Evolutionary conservation across 2,113 vertebrate species (phyloP), one percentile per base, ranked within the genome.

Genomic region (Azemiops feae): DNA sequence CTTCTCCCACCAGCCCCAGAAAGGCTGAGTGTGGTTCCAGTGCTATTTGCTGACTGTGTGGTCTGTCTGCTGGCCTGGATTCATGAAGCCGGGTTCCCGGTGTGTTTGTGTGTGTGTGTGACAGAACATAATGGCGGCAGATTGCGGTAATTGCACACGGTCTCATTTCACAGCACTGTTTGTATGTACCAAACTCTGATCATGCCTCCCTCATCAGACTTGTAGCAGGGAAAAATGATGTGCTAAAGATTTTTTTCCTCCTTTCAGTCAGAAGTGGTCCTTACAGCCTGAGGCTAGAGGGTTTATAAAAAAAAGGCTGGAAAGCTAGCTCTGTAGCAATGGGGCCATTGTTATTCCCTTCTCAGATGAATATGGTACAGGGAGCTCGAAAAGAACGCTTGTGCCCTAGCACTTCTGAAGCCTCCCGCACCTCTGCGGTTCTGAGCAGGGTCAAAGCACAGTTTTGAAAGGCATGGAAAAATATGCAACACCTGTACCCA

Each of bases 201-300:
- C 55, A 85, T 87, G 89, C 74, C 89, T 90, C 92, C 81, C 89
- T 93, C 47, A 43, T 93, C 92, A 90, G 74, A 43, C 81, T 93
- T 53, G 45, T 86, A 53, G 92, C 45, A 27, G 88, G 92, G 43
- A 23, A 85, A 86, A 86, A 90, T 87, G 92, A 87, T 93, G 92
- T 93, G 92, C 89, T 87, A 93, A 93, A 93, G 81, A 93, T 93
- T 93, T 87, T 81, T 60, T 93, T 69, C 85, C 88, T 93, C 39
- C 92, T 87, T 90, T 53, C 81, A 43, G 69, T 93, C 89, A 93
- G 92, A 93, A 93, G 89, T 20, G 16, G 54, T 87, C 89, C 89
- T 93, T 87, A 81, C 81, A 90, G 92, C 92, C 92, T 93, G 89
- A 90, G 89, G 92, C 92, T 86, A 93, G 55, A 93, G 89, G 81